phyloP scores from a whole-genome alignment of 2,797 vertebrate species.

The Sebastes iracundus region DNA sequence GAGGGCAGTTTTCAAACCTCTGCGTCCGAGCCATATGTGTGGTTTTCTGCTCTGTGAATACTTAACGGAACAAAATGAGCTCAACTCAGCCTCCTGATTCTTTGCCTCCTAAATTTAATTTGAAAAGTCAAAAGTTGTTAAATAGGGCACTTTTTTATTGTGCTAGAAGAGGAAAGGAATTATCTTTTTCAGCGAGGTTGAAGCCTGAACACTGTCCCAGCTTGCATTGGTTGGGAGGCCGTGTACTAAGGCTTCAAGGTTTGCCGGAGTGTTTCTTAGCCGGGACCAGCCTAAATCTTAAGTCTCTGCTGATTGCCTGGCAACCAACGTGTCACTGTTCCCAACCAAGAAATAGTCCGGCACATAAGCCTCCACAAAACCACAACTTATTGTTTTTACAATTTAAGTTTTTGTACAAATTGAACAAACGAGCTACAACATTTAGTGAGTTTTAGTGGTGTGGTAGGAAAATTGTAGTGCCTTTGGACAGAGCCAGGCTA shows the following conservation, averaged over 20 bases:
- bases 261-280: background rate
- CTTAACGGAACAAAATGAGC: conserved; percentile 60
- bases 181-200: background rate
- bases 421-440: background rate
- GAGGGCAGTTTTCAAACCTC: conserved; percentile 29
- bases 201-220: background rate
- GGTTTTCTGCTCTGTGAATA: conserved; percentile 51
- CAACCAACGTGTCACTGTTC: background rate
- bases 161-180: conserved; percentile 1
- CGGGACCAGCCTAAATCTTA: background rate
- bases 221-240: background rate
- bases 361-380: background rate
- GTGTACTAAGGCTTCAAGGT: background rate
- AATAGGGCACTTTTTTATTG: background rate
- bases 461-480: background rate
- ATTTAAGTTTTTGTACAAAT: background rate
- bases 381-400: background rate
- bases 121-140: conserved; percentile 15
- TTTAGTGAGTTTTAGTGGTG: background rate
- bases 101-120: conserved; percentile 16
- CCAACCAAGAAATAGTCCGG: background rate
- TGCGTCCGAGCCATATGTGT: conserved; percentile 36
- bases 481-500: background rate
- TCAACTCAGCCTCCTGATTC: conserved; percentile 28
- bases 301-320: background rate